A percentile compares a stretch with the other conserved stretches of the same genome.
Conservation (phyloP, 2,888 invertebrate species). For the Tachina grossa region DNA sequence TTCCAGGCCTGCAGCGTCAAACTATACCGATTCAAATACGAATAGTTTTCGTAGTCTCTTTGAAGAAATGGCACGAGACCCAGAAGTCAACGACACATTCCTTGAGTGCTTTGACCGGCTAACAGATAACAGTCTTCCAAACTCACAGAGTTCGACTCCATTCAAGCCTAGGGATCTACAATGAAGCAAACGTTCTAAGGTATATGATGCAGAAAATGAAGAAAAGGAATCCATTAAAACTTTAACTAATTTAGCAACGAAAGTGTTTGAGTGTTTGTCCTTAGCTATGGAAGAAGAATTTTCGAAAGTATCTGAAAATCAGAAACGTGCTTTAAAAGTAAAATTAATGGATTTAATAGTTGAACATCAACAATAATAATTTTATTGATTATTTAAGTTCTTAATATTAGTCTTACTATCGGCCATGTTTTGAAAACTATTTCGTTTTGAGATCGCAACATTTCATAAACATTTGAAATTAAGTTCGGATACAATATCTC, state of each 20-base stretch:
- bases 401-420: too few species aligned
- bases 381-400: too few species aligned
- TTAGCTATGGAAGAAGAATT: slow-evolving; percentile 1
- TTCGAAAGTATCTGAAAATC: background rate
- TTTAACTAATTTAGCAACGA: slow-evolving; percentile 1
- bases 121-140: slow-evolving; percentile 13
- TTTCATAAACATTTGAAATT: too few species aligned
- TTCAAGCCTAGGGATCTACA: background rate
- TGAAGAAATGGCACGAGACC: slow-evolving; percentile 18
- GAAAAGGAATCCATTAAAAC: background rate
- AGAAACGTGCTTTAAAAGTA: background rate
- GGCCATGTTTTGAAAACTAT: too few species aligned
- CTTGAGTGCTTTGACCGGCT: background rate
- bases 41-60: slow-evolving; percentile 22
- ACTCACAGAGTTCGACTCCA: slow-evolving; percentile 22
- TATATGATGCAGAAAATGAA: slow-evolving; percentile 13
- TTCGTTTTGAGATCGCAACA: too few species aligned
- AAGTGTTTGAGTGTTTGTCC: background rate
- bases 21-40: slow-evolving; percentile 23
- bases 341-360: background rate
- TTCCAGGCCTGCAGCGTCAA: background rate
- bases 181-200: background rate
- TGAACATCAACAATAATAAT: slow-evolving; percentile 3
- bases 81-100: background rate
- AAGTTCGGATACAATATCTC: too few species aligned